These are phyloP conservation scores for Anolis apletophallus DNA, from an alignment of 2,797 vertebrate genomes.

Conservation along the genomic window DNA sequence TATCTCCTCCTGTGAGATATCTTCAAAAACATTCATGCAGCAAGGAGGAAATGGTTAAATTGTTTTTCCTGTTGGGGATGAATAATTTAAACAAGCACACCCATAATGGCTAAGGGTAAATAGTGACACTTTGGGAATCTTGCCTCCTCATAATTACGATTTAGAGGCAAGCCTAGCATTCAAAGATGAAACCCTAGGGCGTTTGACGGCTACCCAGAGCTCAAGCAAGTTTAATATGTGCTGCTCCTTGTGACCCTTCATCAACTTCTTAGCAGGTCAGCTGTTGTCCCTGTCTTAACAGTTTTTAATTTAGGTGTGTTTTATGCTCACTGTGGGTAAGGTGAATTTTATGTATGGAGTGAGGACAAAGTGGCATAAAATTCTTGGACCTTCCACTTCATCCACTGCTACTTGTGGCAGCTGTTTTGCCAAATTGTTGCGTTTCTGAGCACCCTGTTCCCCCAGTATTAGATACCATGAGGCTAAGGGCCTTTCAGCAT, in stretches of 20 bases:
- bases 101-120: too few relatives aligned
- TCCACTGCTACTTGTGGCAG: not conserved
- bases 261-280: not conserved
- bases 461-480: not conserved
- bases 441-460: not conserved
- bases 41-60: too few relatives aligned
- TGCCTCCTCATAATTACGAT: rapidly evolving
- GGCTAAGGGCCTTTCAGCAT: too few relatives aligned
- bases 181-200: too few relatives aligned
- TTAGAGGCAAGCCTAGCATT: not conserved
- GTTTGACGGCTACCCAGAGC: not conserved
- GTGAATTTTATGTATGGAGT: too few relatives aligned
- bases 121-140: too few relatives aligned
- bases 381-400: not conserved
- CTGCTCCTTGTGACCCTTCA: not conserved
- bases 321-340: not conserved
- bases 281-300: not conserved
- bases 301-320: not conserved
- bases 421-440: not conserved
- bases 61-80: too few relatives aligned
- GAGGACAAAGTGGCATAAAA: not conserved
- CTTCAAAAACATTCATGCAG: too few relatives aligned
- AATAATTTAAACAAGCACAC: too few relatives aligned
- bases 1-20: too few relatives aligned
- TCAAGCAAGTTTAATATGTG: not conserved